A percentile compares a stretch with the other conserved stretches of the same genome.
phyloP scores from a whole-genome alignment of 2,797 vertebrate species.

The Enteromius argenteus region DNA sequence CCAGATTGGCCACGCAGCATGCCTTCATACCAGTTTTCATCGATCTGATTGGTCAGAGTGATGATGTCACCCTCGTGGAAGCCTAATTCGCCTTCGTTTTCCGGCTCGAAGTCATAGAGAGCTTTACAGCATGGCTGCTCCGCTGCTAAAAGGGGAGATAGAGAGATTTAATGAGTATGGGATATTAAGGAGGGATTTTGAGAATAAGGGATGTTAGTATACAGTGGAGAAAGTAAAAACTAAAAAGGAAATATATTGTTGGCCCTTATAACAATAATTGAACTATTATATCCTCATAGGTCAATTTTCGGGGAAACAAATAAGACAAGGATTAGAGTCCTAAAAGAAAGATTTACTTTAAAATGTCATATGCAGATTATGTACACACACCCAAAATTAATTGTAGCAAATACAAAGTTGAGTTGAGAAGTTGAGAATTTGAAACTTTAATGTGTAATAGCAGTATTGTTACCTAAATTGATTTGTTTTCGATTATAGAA shows the following conservation, averaged over 20 bases:
- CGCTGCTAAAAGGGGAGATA: conserved; percentile 64
- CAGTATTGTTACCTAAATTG: not conserved
- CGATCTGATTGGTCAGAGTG: conserved; percentile 98
- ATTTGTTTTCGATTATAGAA: not conserved
- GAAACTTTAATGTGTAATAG: too few species aligned
- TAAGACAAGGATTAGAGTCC: not conserved
- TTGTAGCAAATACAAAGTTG: not conserved
- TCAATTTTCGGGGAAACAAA: not conserved
- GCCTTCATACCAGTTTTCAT: conserved; percentile 99
- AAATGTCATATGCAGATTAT: not conserved
- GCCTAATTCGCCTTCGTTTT: conserved; percentile 96
- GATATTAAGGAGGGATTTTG: not conserved
- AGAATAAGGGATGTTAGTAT: not conserved
- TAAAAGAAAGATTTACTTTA: not conserved
- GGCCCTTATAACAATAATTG: not conserved
- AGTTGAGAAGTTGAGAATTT: not conserved
- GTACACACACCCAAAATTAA: not conserved
- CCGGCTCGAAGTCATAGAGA: conserved; percentile 95
- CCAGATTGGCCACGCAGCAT: conserved; percentile 94
- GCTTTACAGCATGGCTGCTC: conserved; percentile 97
- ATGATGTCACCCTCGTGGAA: conserved; percentile 96
- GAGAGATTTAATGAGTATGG: not conserved
- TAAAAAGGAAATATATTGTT: not conserved
- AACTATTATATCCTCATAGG: not conserved
- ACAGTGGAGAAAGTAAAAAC: not conserved